Evolutionary conservation across 2,888 invertebrate species (phyloP), one percentile per base, ranked within the genome.

Genomic region (Entomobrya multifasciata): DNA sequence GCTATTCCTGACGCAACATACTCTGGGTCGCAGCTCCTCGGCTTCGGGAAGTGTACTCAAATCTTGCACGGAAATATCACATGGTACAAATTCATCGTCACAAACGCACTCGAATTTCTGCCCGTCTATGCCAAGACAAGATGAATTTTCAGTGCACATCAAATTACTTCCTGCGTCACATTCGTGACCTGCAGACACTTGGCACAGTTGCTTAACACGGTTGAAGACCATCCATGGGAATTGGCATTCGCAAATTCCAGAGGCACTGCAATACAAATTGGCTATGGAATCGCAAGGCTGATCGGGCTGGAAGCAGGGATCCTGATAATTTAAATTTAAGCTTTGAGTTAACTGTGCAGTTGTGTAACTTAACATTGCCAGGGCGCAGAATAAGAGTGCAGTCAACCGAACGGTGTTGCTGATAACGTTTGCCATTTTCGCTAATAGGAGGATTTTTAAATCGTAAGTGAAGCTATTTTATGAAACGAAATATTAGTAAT

Each of bases 141-240:
- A 78, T 5, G 88, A 80, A 52, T 87, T 80, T 1, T 88, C 87
- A 1, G 87, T 77, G 30, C 88, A 88, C 25, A 76, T 44, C 55
- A 85, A 25, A 22, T 85, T 84, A 44, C 67, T 67, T 15, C 36
- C 57, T 0, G 84, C 13, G 49, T 87, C 87, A 25, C 88, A 88
- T 44, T 88, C 85, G 41, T 85, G 85, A 5, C 88, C 85, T 8
- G 65, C 88, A 6, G 87, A 72, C 17, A 88, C 87, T 76, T 88
- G 80, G 44, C 88, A 88, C 10, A 87, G 11, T 13, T 62, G 27
- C 17, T 62, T 65, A 11, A 77, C 60, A 17, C 44, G 60, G 65
- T 87, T 87, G 49, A 70, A 88, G 11, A 87, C 36, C 85, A 87
- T 78, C 87, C 87, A 81, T 2, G 85, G 81, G 80, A 72, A 84